Percentiles rank a stretch among this genome's conserved stretches.
Evolutionary conservation across 2,797 vertebrate genomes (phyloP).

Genomic region (Cuculus canorus): DNA sequence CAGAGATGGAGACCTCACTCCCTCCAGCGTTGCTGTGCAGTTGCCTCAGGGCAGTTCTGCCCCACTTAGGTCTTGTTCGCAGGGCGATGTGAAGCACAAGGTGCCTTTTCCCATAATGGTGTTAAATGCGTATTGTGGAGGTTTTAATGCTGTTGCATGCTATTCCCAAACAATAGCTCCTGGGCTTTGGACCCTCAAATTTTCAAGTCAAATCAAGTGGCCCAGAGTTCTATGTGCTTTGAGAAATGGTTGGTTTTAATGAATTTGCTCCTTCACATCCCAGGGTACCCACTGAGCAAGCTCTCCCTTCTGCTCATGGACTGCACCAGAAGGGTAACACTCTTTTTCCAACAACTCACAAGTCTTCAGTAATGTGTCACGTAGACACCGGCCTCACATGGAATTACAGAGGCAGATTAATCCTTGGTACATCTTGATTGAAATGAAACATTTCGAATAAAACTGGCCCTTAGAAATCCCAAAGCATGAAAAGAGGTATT

Average conservation of each 20-base stretch:
- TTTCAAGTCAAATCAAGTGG: not conserved
- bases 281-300: not conserved
- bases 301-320: not conserved
- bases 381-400: not conserved
- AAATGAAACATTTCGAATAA: not conserved
- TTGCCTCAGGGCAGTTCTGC: too few species aligned
- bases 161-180: not conserved
- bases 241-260: not conserved
- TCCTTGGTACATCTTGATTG: not conserved
- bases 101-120: not conserved
- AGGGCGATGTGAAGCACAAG: too few species aligned
- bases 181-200: not conserved
- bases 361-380: not conserved
- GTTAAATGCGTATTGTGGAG: accelerated
- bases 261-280: not conserved
- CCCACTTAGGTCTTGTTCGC: too few species aligned
- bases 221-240: not conserved
- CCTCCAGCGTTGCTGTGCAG: too few species aligned
- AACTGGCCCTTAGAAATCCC: not conserved
- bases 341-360: not conserved
- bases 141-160: not conserved
- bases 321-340: not conserved
- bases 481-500: not conserved
- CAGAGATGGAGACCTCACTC: accelerated
- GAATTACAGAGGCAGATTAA: not conserved